Conservation (phyloP, 2,888 invertebrate species). For the Pteria penguin region DNA sequence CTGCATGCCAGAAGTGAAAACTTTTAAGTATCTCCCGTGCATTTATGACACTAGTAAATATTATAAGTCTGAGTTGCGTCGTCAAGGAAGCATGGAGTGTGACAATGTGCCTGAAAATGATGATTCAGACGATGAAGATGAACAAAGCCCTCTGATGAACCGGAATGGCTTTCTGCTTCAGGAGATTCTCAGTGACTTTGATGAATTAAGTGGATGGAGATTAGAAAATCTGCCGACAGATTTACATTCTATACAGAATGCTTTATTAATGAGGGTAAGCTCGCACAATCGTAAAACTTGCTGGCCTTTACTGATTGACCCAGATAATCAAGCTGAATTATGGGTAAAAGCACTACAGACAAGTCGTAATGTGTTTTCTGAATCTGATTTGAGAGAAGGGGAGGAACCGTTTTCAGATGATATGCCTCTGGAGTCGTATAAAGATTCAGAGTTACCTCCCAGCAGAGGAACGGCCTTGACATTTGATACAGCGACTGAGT, state of each 20-base stretch:
- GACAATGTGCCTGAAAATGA: constrained; percentile 61
- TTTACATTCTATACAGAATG: constrained; percentile 77
- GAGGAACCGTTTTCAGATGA: constrained; percentile 53
- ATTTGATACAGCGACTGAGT: constrained; percentile 64
- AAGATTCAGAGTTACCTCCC: constrained; percentile 56
- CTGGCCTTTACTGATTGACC: constrained; percentile 78
- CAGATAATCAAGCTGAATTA: constrained; percentile 76
- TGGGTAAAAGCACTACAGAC: constrained; percentile 76
- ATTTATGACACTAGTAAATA: constrained; percentile 73
- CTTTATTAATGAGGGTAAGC: constrained; percentile 73
- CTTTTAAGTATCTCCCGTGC: constrained; percentile 69
- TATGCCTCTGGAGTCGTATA: background rate
- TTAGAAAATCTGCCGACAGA: constrained; percentile 72
- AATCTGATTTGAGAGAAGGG: constrained; percentile 62
- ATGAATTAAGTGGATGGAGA: constrained; percentile 76
- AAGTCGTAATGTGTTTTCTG: constrained; percentile 66
- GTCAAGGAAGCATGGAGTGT: constrained; percentile 68
- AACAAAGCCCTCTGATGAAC: constrained; percentile 65
- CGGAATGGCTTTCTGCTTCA: constrained; percentile 71
- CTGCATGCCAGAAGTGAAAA: constrained; percentile 60
- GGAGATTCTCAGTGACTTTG: constrained; percentile 73
- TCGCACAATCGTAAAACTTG: constrained; percentile 72
- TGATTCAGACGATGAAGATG: constrained; percentile 69
- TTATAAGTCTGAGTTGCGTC: constrained; percentile 71
- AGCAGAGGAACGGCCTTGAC: constrained; percentile 66